These are phyloP conservation scores for Lamprotornis superbus DNA, from an alignment of 2,113 vertebrate species.

Conservation along the genomic window DNA sequence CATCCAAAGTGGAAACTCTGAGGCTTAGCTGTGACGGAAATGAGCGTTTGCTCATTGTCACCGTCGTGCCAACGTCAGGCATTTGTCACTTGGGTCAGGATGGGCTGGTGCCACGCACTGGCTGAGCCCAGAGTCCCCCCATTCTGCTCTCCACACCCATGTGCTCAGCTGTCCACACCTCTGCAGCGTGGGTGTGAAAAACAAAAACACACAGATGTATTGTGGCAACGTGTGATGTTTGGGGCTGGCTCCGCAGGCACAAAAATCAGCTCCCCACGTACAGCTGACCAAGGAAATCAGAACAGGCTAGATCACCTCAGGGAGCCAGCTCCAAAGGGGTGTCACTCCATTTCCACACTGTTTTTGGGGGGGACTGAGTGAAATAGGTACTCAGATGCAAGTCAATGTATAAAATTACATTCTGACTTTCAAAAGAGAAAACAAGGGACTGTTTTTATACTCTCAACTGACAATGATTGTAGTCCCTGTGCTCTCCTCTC, in stretches of 20 bases:
- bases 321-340: background rate
- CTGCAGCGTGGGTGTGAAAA: background rate
- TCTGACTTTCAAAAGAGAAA: background rate
- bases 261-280: background rate
- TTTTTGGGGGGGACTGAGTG: background rate
- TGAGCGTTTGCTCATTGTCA: background rate
- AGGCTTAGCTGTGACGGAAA: background rate
- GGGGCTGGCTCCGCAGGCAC: background rate
- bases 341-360: background rate
- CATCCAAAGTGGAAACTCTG: background rate
- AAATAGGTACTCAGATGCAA: background rate
- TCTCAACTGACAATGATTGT: background rate
- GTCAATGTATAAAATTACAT: background rate
- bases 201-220: background rate
- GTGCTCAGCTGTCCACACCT: background rate
- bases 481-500: background rate
- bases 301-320: background rate
- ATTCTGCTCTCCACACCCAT: background rate
- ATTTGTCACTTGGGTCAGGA: background rate
- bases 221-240: rapidly evolving
- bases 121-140: background rate
- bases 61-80: rapidly evolving
- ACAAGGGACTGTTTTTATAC: background rate
- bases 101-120: background rate
- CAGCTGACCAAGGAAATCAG: background rate